A percentile compares a stretch with the other conserved stretches of the same genome.
phyloP scores from a whole-genome alignment of 2,113 vertebrate genomes.

The Symphodus melops region DNA sequence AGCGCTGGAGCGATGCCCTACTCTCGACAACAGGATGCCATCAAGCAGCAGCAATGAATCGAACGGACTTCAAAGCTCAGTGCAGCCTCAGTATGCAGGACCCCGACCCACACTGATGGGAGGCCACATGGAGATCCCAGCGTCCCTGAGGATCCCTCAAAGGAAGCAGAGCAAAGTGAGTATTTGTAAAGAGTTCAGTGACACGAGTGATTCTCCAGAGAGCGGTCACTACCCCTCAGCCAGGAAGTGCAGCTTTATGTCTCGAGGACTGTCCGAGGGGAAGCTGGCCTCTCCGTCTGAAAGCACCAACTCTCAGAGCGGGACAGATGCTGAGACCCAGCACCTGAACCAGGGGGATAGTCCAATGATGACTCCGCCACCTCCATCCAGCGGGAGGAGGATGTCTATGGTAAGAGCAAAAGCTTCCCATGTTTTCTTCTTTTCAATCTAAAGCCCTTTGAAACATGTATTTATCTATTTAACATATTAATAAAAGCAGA shows the following conservation, averaged over 20 bases:
- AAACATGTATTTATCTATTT: not conserved
- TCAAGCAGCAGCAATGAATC: constrained; percentile 81
- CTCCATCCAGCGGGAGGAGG: constrained; percentile 82
- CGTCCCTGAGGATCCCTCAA: constrained; percentile 61
- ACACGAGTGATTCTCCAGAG: constrained; percentile 83
- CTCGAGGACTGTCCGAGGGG: constrained; percentile 85
- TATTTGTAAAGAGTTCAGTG: constrained; percentile 80
- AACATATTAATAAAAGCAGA: too few species aligned
- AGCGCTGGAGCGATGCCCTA: constrained; percentile 38
- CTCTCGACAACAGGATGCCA: constrained; percentile 68
- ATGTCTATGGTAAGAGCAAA: constrained; percentile 90
- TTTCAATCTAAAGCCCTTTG: not conserved
- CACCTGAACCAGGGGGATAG: constrained; percentile 77
- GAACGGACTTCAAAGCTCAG: constrained; percentile 57
- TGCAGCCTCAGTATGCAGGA: constrained; percentile 50
- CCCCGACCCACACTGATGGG: constrained; percentile 67
- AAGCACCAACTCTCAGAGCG: constrained; percentile 79
- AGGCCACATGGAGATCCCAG: constrained; percentile 79
- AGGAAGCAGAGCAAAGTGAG: constrained; percentile 83
- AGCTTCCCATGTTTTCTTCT: not conserved
- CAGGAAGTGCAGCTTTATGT: constrained; percentile 89
- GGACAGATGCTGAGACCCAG: constrained; percentile 76
- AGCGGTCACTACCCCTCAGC: constrained; percentile 80
- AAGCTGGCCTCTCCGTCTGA: constrained; percentile 78
- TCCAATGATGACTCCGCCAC: constrained; percentile 80